phyloP scores from a whole-genome alignment of 2,888 invertebrate species.

The Eudemis profundana region DNA sequence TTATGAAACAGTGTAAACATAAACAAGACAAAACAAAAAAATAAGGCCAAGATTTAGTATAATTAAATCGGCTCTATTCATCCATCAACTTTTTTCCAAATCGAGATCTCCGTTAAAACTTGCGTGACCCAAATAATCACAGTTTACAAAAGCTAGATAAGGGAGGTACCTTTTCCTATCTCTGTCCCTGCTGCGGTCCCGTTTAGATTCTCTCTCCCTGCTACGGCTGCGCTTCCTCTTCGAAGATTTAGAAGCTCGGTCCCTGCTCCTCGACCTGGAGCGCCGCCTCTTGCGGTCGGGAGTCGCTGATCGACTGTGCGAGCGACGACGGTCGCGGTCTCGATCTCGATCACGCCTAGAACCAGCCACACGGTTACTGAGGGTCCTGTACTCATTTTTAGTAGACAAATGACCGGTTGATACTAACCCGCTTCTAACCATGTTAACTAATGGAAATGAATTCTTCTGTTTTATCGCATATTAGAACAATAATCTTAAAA shows the following conservation, averaged over 20 bases:
- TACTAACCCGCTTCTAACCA: constrained; percentile 78
- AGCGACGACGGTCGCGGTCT: constrained; percentile 83
- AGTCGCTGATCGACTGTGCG: constrained; percentile 85
- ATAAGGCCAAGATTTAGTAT: too few relatives aligned
- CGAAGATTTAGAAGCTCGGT: constrained; percentile 85
- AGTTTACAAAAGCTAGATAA: not conserved
- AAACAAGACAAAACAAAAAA: too few relatives aligned
- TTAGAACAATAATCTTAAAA: constrained; percentile 10
- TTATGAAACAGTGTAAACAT: too few relatives aligned
- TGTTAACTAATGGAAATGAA: constrained; percentile 39
- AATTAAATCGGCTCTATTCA: not conserved
- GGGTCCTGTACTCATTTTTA: not conserved
- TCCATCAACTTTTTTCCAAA: not conserved
- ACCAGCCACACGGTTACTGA: constrained; percentile 27
- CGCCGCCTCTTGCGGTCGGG: constrained; percentile 85
- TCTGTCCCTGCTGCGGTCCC: constrained; percentile 81
- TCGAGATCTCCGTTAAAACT: not conserved
- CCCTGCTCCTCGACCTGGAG: constrained; percentile 86
- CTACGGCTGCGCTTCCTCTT: constrained; percentile 88
- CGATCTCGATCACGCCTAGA: constrained; percentile 76
- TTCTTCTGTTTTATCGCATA: constrained; percentile 15
- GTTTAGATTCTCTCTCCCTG: constrained; percentile 86
- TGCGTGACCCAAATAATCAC: constrained; percentile 20
- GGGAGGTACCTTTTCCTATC: constrained; percentile 74
- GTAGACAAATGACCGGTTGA: not conserved